phyloP scores from a whole-genome alignment of 2,888 invertebrate genomes.

The Papilio demoleus region DNA sequence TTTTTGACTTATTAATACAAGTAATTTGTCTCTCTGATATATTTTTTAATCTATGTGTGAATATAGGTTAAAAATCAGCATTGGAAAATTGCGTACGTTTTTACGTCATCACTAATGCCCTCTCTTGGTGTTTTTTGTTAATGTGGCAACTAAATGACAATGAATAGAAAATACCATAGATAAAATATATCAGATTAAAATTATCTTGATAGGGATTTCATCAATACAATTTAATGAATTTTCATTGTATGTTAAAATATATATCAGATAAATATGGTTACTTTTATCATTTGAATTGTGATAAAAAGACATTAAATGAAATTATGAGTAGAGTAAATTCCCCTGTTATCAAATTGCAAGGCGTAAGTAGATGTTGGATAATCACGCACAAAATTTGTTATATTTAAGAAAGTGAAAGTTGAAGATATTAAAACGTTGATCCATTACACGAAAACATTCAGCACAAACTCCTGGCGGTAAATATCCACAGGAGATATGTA shows the following conservation, averaged over 20 bases:
- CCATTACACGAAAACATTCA: no score
- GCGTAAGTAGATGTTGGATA: not conserved
- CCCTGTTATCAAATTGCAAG: not conserved
- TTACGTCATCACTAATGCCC: not conserved
- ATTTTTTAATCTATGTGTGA: no score
- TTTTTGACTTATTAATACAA: no score
- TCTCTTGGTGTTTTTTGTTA: not conserved
- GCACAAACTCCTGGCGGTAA: no score
- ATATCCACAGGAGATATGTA: not conserved
- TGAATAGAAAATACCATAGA: not conserved
- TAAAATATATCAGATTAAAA: not conserved
- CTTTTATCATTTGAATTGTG: no score
- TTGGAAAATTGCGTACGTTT: not conserved
- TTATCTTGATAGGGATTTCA: not conserved
- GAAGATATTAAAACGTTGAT: no score
- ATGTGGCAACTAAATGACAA: not conserved
- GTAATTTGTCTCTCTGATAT: slow-evolving; percentile 10
- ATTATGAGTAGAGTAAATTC: not conserved
- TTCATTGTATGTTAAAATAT: not conserved
- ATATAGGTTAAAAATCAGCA: not conserved
- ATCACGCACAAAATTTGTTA: not conserved
- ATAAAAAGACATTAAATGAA: no score
- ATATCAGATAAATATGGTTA: not conserved
- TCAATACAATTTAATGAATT: not conserved
- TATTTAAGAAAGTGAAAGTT: no score